Conservation (phyloP, 2,797 vertebrate genomes). For the Phrynocephalus vlangalii region DNA sequence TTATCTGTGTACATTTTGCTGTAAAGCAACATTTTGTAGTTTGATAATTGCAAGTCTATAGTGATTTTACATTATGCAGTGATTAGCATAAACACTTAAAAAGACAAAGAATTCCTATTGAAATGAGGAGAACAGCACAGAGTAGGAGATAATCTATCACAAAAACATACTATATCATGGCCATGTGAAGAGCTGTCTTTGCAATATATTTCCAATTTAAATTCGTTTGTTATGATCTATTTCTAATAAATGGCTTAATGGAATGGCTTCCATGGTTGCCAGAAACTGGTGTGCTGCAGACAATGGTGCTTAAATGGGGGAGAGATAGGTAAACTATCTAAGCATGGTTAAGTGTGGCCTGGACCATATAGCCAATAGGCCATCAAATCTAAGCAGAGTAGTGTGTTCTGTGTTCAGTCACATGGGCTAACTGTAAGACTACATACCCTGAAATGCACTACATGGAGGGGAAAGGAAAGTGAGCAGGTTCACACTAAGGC, state of each 20-base stretch:
- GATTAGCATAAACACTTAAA: constrained; percentile 78
- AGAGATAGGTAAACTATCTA: not conserved
- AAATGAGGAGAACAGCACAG: constrained; percentile 54
- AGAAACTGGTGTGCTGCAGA: not conserved
- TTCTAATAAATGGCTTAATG: constrained; percentile 10
- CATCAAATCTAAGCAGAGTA: not conserved
- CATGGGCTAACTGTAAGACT: not conserved
- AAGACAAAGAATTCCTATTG: constrained; percentile 68
- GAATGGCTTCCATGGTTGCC: not conserved
- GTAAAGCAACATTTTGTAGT: constrained; percentile 74
- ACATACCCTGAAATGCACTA: not conserved
- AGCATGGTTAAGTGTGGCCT: not conserved
- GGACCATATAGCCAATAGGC: too few species aligned
- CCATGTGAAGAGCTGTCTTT: constrained; percentile 34
- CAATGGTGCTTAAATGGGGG: too few species aligned
- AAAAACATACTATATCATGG: constrained; percentile 57
- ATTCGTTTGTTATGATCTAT: constrained; percentile 34
- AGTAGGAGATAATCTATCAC: constrained; percentile 40
- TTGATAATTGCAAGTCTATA: constrained; percentile 76
- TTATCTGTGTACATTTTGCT: constrained; percentile 72
- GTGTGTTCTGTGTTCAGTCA: not conserved
- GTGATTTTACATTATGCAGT: constrained; percentile 72
- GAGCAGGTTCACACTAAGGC: not conserved
- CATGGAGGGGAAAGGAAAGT: not conserved
- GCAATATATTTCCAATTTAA: constrained; percentile 36